Evolutionary conservation across 2,797 vertebrate species (phyloP).

Genomic region (Propithecus deckenii): DNA sequence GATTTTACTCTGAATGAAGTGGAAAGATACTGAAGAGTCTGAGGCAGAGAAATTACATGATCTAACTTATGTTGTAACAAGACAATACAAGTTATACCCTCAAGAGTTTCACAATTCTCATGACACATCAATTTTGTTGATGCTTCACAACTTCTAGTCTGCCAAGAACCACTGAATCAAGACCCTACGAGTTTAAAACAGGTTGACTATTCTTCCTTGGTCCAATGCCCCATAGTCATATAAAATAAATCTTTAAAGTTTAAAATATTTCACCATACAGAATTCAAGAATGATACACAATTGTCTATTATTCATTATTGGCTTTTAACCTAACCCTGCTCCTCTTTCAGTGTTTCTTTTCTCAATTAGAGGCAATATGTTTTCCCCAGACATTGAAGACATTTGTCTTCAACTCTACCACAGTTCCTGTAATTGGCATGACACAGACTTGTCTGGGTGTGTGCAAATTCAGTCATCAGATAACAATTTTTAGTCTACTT

Average conservation of each 20-base stretch:
- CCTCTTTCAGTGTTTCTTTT: background rate
- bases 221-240: background rate
- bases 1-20: background rate
- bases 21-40: background rate
- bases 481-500: background rate
- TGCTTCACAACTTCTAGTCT: background rate
- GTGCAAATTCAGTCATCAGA: background rate
- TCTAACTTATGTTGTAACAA: background rate
- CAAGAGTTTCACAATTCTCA: background rate
- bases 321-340: background rate
- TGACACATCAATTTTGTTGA: background rate
- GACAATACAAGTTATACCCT: background rate
- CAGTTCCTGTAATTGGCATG: background rate
- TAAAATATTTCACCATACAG: background rate
- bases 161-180: background rate
- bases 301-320: background rate
- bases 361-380: background rate
- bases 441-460: background rate
- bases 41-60: background rate
- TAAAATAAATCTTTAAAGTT: background rate
- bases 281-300: background rate
- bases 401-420: background rate
- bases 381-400: background rate
- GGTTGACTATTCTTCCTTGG: background rate
- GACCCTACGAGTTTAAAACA: background rate